These are phyloP conservation scores for Cosmia pyralina DNA, from an alignment of 2,888 invertebrate species.

Conservation along the genomic window DNA sequence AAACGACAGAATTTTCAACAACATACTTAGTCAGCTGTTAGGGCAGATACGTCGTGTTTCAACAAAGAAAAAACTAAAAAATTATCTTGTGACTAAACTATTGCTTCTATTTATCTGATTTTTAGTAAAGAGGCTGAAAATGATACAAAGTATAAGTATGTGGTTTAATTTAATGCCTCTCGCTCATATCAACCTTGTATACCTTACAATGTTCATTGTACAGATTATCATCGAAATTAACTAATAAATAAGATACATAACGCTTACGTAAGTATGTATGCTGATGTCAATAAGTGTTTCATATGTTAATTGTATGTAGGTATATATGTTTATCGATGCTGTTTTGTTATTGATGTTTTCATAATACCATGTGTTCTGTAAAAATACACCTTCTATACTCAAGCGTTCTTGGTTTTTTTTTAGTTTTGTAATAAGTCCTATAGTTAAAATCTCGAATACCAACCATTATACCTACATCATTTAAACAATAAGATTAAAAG, in stretches of 20 bases:
- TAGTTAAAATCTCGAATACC: background rate
- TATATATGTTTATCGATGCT: background rate
- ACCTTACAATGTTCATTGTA: no score
- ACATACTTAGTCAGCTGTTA: no score
- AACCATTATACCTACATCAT: background rate
- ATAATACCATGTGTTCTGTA: no score
- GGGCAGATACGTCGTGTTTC: no score
- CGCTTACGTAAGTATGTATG: background rate
- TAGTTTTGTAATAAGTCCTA: background rate
- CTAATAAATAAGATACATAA: conserved; percentile 33
- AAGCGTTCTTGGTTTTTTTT: background rate
- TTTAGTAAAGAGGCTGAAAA: no score
- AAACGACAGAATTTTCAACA: no score
- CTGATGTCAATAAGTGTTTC: background rate
- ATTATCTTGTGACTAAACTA: no score
- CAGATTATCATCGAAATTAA: conserved; percentile 47
- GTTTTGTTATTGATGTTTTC: background rate
- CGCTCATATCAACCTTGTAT: no score
- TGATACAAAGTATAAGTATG: no score
- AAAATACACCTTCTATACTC: background rate
- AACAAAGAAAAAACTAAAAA: no score
- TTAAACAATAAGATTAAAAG: background rate
- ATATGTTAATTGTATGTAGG: background rate
- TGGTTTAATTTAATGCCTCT: no score
- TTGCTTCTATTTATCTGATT: no score